Evolutionary conservation across 2,888 invertebrate species (phyloP).

Genomic region (Drosophila birchii): DNA sequence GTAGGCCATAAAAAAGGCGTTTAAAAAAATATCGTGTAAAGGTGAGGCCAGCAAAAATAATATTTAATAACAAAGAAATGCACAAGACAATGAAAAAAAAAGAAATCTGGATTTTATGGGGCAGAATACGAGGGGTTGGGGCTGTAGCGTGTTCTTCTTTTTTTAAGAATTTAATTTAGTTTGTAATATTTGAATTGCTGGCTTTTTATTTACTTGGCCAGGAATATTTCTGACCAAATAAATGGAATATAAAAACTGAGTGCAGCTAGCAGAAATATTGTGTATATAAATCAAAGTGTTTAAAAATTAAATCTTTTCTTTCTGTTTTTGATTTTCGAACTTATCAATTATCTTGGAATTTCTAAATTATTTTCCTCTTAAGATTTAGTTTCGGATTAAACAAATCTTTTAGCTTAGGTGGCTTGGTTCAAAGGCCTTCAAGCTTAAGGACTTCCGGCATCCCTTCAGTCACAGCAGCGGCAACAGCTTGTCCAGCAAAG

Average conservation of each 20-base stretch:
- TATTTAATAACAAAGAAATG: slow-evolving; percentile 76
- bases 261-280: background rate
- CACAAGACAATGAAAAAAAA: slow-evolving; percentile 61
- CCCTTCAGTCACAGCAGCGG: background rate
- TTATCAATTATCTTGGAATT: background rate
- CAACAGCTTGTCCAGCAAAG: slow-evolving; percentile 10
- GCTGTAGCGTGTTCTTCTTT: background rate
- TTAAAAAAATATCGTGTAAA: slow-evolving; percentile 52
- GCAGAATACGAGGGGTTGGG: background rate
- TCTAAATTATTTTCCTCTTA: background rate
- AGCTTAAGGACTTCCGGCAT: slow-evolving; percentile 35
- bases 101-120: slow-evolving; percentile 25
- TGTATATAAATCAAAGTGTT: background rate
- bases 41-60: slow-evolving; percentile 63
- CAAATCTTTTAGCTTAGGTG: slow-evolving; percentile 5
- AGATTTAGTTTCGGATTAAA: slow-evolving; percentile 14
- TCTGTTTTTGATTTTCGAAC: background rate
- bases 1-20: slow-evolving; percentile 59
- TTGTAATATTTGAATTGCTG: background rate
- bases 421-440: slow-evolving; percentile 28
- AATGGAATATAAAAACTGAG: background rate
- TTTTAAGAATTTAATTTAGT: slow-evolving; percentile 24
- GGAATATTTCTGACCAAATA: background rate
- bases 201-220: background rate
- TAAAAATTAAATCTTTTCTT: background rate